These are phyloP conservation scores for Electrona antarctica DNA, from an alignment of 2,113 vertebrate genomes.

Conservation along the genomic window DNA sequence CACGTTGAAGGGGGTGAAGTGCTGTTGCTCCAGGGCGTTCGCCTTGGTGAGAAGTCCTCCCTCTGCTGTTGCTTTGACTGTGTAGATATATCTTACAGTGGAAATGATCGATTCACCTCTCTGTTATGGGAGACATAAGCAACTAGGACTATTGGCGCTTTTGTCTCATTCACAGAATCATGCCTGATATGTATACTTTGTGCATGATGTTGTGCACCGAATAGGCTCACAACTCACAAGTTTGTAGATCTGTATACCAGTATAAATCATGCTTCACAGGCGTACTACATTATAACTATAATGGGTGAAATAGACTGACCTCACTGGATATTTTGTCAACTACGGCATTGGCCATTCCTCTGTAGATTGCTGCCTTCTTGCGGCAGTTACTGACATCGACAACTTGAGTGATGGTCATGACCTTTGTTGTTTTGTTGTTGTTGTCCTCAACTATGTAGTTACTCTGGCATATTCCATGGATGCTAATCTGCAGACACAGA, in stretches of 20 bases:
- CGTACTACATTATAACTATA: not conserved
- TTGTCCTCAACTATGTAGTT: constrained; percentile 66
- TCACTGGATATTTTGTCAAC: constrained; percentile 60
- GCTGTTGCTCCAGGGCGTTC: constrained; percentile 68
- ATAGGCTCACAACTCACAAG: too few species aligned
- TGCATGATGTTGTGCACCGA: too few species aligned
- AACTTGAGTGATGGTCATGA: constrained; percentile 69
- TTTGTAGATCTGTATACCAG: too few species aligned
- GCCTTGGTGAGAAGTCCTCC: constrained; percentile 74
- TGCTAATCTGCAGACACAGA: constrained; percentile 60
- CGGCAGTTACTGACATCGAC: constrained; percentile 72
- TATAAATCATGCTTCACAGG: too few species aligned
- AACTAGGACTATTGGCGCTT: constrained; percentile 21
- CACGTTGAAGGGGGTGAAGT: constrained; percentile 78
- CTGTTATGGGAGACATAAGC: constrained; percentile 49
- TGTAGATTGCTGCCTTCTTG: constrained; percentile 66
- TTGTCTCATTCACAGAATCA: too few species aligned
- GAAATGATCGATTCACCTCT: constrained; percentile 68
- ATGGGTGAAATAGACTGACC: constrained; percentile 49
- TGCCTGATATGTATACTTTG: too few species aligned
- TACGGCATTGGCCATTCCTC: constrained; percentile 68
- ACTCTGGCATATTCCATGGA: constrained; percentile 77
- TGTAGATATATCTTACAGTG: constrained; percentile 71
- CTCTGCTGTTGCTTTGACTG: constrained; percentile 63
- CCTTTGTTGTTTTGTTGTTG: constrained; percentile 43